Evolutionary conservation across 2,797 vertebrate genomes (phyloP), one percentile per base, ranked within the genome.

Genomic region (Adelosebastes latens): DNA sequence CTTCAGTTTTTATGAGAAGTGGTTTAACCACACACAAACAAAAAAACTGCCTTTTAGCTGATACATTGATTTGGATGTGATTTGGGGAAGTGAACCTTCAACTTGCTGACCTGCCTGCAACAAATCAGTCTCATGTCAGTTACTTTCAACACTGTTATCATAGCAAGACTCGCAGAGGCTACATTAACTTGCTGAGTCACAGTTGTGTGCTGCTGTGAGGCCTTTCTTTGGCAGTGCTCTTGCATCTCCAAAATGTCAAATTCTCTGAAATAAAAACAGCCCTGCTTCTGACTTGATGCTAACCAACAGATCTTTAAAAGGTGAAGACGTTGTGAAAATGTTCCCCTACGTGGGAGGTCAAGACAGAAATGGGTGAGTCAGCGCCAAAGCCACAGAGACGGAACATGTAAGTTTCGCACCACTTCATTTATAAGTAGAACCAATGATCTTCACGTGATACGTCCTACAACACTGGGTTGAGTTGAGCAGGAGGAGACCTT

Each of bases 121-220:
- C 4, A 0, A 25, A 52, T 58, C 58, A 42, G 39, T 13, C 36
- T 5, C 2, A 71, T 6, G 9, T 39, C 56, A 29, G 0, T 49
- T 27, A 22, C 31, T 68, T 65, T 83, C 20, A 70, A 56, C 12
- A 62, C 24, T 13, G 11, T 6, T 8, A 12, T 34, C 12, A 31
- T 0, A 20, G 10, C 12, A 14, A 16, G 12, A 62, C 12, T 25
- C 2, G 2, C 12, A 53, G 7, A 42, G 2, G n/a, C 13, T 9
- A 9, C 13, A 55, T 22, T 5, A 68, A 72, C 10, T 16, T 61
- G 79, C 70, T 64, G 81, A 88, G 39, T 92, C 85, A 90, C 24
- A 39, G 29, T 62, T 27, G 8, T n/a, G n/a, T n/a, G n/a, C n/a
- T n/a, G n/a, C n/a, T 13, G 4, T 32, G 8, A 25, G 42, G 31